These are phyloP conservation scores for Yponomeuta evonymella DNA, from an alignment of 2,888 invertebrate genomes.

Conservation along the genomic window DNA sequence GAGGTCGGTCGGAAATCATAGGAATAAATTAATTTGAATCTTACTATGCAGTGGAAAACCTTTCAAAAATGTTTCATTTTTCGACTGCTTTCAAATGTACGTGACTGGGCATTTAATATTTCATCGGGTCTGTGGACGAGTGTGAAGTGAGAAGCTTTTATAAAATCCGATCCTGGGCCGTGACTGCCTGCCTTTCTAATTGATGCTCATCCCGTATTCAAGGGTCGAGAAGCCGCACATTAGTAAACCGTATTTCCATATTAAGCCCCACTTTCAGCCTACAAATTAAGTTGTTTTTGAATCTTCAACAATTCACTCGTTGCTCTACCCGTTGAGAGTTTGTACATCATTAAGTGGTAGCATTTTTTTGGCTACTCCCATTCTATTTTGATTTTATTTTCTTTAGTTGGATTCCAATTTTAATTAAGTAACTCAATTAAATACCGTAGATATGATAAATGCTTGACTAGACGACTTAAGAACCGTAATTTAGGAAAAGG, in stretches of 20 bases:
- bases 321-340: too few species aligned
- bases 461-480: too few species aligned
- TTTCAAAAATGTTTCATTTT: neutral
- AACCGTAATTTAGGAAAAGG: too few species aligned
- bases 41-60: constrained; percentile 5
- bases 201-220: constrained; percentile 59
- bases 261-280: constrained; percentile 28
- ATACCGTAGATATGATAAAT: too few species aligned
- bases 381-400: too few species aligned
- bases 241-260: constrained; percentile 48
- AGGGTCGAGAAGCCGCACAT: constrained; percentile 51
- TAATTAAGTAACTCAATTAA: too few species aligned
- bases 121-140: neutral
- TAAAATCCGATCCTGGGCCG: constrained; percentile 16
- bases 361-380: too few species aligned
- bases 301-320: neutral
- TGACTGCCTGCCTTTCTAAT: constrained; percentile 48
- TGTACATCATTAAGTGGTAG: too few species aligned
- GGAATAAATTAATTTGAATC: constrained; percentile 32
- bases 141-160: constrained; percentile 9
- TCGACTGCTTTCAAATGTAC: neutral
- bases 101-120: constrained; percentile 13
- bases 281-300: constrained; percentile 16
- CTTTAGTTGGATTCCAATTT: too few species aligned
- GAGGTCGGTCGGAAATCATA: constrained; percentile 27